Evolutionary conservation across 64 coral and sea anemone species (phyloP).

Genomic region (Stylophora pistillata): DNA sequence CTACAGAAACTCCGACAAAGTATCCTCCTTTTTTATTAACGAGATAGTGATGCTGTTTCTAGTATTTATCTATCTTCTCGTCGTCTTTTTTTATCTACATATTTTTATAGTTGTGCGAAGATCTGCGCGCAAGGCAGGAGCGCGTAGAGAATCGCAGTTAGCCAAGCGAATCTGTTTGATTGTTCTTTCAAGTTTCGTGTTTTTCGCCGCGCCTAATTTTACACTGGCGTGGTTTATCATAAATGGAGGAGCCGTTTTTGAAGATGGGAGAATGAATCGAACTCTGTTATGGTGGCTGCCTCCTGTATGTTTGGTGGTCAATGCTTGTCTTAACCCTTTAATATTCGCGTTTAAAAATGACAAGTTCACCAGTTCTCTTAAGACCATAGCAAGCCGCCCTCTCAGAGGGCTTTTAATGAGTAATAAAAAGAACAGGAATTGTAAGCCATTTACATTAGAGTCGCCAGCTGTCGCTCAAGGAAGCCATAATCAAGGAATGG

Average conservation of each 20-base stretch:
- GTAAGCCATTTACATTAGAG: background rate
- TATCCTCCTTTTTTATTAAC: background rate
- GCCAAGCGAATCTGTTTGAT: conserved; percentile 39
- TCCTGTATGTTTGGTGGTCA: conserved; percentile 39
- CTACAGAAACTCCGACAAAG: background rate
- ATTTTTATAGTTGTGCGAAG: conserved; percentile 35
- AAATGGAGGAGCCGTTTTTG: background rate
- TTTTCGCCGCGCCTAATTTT: conserved; percentile 43
- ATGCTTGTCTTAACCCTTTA: conserved; percentile 49
- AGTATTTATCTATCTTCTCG: conserved; percentile 13
- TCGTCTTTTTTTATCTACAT: background rate
- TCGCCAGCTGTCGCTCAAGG: background rate
- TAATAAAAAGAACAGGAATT: background rate
- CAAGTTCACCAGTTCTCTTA: conserved; percentile 21
- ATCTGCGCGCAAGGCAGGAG: background rate
- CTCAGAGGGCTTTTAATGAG: background rate
- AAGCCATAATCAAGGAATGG: background rate
- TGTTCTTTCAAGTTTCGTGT: conserved; percentile 32
- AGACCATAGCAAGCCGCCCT: too few species aligned
- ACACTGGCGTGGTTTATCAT: conserved; percentile 2
- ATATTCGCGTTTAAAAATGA: conserved; percentile 47
- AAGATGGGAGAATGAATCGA: conserved; percentile 8
- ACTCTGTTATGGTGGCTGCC: conserved; percentile 32
- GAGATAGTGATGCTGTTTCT: conserved; percentile 21
- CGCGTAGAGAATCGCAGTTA: conserved; percentile 27